These are phyloP conservation scores for Latrodectus geometricus DNA, from an alignment of 1,140 invertebrate species.

Conservation along the genomic window DNA sequence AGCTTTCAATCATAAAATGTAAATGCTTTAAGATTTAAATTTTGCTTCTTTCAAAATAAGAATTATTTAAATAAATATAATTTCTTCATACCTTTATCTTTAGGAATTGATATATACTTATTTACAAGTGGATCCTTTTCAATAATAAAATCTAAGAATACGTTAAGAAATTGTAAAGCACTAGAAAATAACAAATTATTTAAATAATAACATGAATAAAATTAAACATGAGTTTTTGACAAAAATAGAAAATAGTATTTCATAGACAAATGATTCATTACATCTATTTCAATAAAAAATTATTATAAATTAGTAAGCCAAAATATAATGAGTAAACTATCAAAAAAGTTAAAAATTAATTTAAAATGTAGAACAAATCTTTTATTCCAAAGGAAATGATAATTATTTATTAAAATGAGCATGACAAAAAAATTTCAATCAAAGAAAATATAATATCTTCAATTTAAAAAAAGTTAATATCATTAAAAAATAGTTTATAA, in stretches of 20 bases:
- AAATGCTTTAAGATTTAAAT: too few species aligned
- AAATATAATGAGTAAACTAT: not conserved
- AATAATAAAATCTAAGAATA: conserved; percentile 85
- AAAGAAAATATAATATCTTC: too few species aligned
- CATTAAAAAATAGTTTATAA: too few species aligned
- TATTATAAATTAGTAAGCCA: not conserved
- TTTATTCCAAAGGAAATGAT: not conserved
- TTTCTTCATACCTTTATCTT: conserved; percentile 83
- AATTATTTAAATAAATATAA: not conserved
- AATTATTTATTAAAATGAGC: not conserved
- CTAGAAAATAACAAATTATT: too few species aligned
- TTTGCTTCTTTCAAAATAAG: not conserved
- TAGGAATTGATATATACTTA: conserved; percentile 96
- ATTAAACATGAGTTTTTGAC: not conserved
- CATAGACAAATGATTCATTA: not conserved
- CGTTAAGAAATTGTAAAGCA: not conserved
- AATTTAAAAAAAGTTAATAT: too few species aligned
- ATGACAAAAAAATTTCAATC: not conserved
- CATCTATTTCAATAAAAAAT: not conserved
- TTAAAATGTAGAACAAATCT: not conserved
- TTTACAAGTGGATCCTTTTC: conserved; percentile 98
- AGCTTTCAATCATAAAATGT: too few species aligned
- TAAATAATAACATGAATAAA: too few species aligned
- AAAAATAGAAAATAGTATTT: not conserved
- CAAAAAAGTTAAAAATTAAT: not conserved